Evolutionary conservation across 2,888 invertebrate species (phyloP).

Genomic region (Xanthia togata): DNA sequence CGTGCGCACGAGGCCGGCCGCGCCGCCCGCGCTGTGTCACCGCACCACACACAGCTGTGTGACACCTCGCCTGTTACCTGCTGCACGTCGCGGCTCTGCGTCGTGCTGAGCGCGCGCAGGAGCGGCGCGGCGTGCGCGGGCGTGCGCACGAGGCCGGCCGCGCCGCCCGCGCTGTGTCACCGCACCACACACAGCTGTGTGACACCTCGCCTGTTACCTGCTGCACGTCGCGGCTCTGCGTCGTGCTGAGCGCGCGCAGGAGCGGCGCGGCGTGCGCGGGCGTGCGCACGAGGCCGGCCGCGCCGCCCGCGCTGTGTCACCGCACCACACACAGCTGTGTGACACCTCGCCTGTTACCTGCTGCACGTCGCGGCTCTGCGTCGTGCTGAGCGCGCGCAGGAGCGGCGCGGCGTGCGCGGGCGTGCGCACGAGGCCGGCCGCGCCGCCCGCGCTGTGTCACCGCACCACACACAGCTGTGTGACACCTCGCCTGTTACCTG

Average conservation of each 20-base stretch:
- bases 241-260: constrained; percentile 72
- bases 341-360: constrained; percentile 63
- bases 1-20: constrained; percentile 70
- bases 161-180: constrained; percentile 47
- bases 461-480: not conserved
- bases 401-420: constrained; percentile 79
- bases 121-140: constrained; percentile 79
- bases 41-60: not conserved
- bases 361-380: not conserved
- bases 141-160: constrained; percentile 70
- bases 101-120: constrained; percentile 72
- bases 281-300: constrained; percentile 70
- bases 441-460: constrained; percentile 47
- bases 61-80: constrained; percentile 63
- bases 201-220: constrained; percentile 63
- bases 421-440: constrained; percentile 70
- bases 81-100: not conserved
- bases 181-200: not conserved
- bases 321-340: not conserved
- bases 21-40: constrained; percentile 47
- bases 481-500: constrained; percentile 63
- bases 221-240: not conserved
- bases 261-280: constrained; percentile 79
- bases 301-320: constrained; percentile 47
- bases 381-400: constrained; percentile 72